Evolutionary conservation across 1,140 invertebrate genomes (phyloP), one percentile per base, ranked within the genome.

Genomic region (Wiebesia pumilae): DNA sequence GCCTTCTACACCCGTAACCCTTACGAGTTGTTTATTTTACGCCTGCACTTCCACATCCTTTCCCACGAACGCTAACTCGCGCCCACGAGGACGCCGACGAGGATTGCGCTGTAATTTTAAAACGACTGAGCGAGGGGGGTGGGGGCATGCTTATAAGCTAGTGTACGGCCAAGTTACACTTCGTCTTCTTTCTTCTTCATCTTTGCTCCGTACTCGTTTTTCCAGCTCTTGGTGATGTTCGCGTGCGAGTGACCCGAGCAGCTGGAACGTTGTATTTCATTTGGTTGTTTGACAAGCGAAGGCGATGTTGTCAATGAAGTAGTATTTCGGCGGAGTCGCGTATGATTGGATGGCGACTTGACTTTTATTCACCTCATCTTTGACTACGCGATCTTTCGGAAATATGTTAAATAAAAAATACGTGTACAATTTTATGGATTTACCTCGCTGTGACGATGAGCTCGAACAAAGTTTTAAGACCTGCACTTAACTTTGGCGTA

Each of bases 51-150:
- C 85, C 87, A 87, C 73, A 84, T 89, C 79, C 84, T 58, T 92
- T 92, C 91, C 90, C 91, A 91, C 89, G 91, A 79, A 83, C 69
- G 84, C 78, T 38, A 67, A 27, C 58, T 43, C 43, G 30, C 47
- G 81, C 71, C 67, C 80, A 79, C 81, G 84, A 69, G 67, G 81
- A 82, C 65, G 40, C 51, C 35, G 58, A 38, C 65, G 71, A 43
- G 89, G 54, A 43, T 75, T 27, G 65, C 33, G 77, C 69, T 88
- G 86, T 71, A 90, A 90, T 89, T 89, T 84, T 81, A 81, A 84
- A 65, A 79, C 85, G 80, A 77, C 85, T 75, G 73, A 83, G 69
- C 67, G 7, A n/a, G 33, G 40, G 21, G 24, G 19, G 43, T 9
- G 19, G 38, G 12, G 1, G 12, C 30, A 6, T 3, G 58, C 30